Conservation (phyloP, 2,113 vertebrate genomes). For the Amblyornis subalaris region DNA sequence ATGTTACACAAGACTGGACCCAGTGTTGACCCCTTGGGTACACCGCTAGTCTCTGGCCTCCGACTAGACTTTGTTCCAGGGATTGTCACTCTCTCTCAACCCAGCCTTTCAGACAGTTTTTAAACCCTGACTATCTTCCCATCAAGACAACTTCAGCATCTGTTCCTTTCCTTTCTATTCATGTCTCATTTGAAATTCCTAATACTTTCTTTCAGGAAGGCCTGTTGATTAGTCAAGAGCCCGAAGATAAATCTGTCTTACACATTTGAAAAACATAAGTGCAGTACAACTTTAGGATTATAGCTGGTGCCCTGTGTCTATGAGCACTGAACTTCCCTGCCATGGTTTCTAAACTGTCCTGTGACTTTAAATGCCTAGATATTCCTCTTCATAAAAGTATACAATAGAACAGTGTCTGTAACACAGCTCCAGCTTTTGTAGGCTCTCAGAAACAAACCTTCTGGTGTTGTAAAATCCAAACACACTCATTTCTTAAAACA, state of each 20-base stretch:
- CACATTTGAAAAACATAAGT: background rate
- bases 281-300: background rate
- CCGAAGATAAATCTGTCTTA: background rate
- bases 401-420: background rate
- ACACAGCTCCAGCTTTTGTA: background rate
- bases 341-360: background rate
- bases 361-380: background rate
- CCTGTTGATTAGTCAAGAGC: background rate
- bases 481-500: background rate
- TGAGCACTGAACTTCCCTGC: background rate
- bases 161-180: background rate
- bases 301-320: background rate
- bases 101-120: background rate
- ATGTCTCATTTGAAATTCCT: background rate
- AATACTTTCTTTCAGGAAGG: background rate
- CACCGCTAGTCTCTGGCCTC: rapidly evolving
- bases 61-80: background rate
- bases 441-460: background rate
- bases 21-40: background rate
- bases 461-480: background rate
- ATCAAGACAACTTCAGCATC: background rate
- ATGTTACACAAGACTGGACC: background rate
- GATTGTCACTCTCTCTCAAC: too few species aligned
- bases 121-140: background rate
- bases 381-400: background rate